A percentile compares a stretch with the other conserved stretches of the same genome.
Conservation (phyloP, 2,113 vertebrate genomes). For the Numida meleagris region DNA sequence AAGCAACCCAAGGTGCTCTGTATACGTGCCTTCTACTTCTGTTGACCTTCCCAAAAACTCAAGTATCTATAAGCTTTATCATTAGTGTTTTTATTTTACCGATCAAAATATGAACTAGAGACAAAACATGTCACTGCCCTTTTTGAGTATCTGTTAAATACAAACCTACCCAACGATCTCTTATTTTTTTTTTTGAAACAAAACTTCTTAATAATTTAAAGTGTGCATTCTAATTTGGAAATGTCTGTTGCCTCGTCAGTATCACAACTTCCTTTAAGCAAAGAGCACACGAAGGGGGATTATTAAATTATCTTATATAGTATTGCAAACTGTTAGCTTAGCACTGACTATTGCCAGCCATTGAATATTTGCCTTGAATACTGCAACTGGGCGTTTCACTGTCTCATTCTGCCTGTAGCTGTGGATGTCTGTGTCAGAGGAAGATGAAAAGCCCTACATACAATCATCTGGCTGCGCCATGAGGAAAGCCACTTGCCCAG, state of each 20-base stretch:
- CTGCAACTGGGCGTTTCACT: background rate
- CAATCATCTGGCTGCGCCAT: background rate
- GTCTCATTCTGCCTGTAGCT: background rate
- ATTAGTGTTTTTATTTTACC: background rate
- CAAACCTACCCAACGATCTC: background rate
- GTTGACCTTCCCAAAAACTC: background rate
- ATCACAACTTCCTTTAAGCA: background rate
- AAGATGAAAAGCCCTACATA: background rate
- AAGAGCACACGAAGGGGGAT: background rate
- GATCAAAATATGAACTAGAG: background rate
- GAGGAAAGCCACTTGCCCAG: background rate
- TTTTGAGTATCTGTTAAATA: background rate
- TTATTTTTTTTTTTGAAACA: background rate
- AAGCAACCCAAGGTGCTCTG: background rate
- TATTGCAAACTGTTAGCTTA: background rate
- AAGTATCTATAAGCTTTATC: background rate
- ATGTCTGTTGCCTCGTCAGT: background rate
- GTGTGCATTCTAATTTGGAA: background rate
- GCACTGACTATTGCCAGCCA: background rate
- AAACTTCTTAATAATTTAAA: background rate
- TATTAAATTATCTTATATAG: background rate
- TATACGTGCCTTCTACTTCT: background rate
- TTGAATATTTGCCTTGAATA: background rate
- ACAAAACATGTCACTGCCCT: background rate
- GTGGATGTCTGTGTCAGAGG: background rate